Evolutionary conservation across 2,888 invertebrate genomes (phyloP).

Genomic region (Acanthoscelides obtectus): DNA sequence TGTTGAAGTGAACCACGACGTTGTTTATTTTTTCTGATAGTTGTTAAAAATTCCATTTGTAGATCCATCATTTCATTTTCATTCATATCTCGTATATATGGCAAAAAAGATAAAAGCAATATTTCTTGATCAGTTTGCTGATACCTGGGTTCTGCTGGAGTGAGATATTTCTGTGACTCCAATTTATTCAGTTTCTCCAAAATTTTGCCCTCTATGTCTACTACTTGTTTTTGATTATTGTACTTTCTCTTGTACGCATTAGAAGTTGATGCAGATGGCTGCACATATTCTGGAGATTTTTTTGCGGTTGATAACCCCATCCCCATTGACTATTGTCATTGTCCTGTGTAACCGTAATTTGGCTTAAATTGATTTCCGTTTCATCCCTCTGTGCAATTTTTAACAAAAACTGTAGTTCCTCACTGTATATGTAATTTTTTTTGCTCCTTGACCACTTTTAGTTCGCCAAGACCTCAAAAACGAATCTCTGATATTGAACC

Average conservation of each 20-base stretch:
- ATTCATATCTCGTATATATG: conserved; percentile 13
- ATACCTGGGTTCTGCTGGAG: conserved; percentile 8
- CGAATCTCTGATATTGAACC: conserved; percentile 7
- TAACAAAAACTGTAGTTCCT: conserved; percentile 13
- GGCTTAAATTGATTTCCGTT: conserved; percentile 13
- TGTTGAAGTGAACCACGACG: too few relatives aligned
- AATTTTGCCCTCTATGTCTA: conserved; percentile 12
- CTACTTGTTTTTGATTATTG: conserved; percentile 18
- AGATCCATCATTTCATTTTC: too few relatives aligned
- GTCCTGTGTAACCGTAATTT: conserved; percentile 10
- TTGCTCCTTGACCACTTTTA: conserved; percentile 10
- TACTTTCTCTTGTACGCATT: conserved; percentile 17
- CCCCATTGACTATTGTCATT: conserved; percentile 7
- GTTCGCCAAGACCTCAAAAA: conserved; percentile 9
- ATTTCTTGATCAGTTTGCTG: conserved; percentile 19
- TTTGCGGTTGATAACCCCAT: conserved; percentile 5
- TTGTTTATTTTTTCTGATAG: too few relatives aligned
- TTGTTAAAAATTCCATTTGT: too few relatives aligned
- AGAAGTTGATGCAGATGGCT: conserved; percentile 14
- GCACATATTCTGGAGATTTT: conserved; percentile 6
- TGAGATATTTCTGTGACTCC: conserved; percentile 10
- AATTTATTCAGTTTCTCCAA: conserved; percentile 13
- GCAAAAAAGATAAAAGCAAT: conserved; percentile 12
- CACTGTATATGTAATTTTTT: conserved; percentile 10
- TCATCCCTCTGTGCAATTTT: conserved; percentile 12